Evolutionary conservation across 1,140 invertebrate genomes (phyloP), one percentile per base, ranked within the genome.

Genomic region (Epicauta chinensis): DNA sequence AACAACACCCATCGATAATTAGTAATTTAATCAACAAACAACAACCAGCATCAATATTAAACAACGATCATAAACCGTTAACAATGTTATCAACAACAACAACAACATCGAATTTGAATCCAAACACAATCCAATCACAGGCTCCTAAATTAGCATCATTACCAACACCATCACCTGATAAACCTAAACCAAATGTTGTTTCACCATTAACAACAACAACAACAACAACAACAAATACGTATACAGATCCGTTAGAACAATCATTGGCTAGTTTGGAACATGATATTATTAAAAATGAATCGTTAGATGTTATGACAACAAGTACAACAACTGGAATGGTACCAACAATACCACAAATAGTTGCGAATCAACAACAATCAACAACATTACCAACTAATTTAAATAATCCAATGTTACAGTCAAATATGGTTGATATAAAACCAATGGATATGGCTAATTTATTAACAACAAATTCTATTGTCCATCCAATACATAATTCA

Each of bases 251-350:
- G n/a, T 73, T 83, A 54, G 81, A 83, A 65, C 75, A 81, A 55
- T 81, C 81, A 16, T 70, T 83, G 44, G 81, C 81, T 31, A 81
- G 76, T 51, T 63, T 83, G 12, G 81, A 83, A 66, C 75, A 79
- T 30, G 77, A 75, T 43, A 69, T 80, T 6, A 75, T 76, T 35
- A 74, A 74, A 11, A 74, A 73, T 36, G 73, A 77, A n/a, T 74
- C 73, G 41, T 65, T 72, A 16, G 56, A 62, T 29, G 30, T 41
- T n/a, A 51, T 62, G 6, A 51, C 53, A 64, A 65, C 57, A 16
- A 32, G 40, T 16, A 51, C 53, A 64, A 65, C 57, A 16, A 32
- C 38, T 16, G 45, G 53, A 53, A 61, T 66, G 59, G 58, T 61
- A 10, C 35, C 53, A 2, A 51, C 62, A 5, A 23, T 23, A 23